Base-by-base conservation (phyloP, 2,888 invertebrate genomes). In the Standfussiana lucernea region DNA sequence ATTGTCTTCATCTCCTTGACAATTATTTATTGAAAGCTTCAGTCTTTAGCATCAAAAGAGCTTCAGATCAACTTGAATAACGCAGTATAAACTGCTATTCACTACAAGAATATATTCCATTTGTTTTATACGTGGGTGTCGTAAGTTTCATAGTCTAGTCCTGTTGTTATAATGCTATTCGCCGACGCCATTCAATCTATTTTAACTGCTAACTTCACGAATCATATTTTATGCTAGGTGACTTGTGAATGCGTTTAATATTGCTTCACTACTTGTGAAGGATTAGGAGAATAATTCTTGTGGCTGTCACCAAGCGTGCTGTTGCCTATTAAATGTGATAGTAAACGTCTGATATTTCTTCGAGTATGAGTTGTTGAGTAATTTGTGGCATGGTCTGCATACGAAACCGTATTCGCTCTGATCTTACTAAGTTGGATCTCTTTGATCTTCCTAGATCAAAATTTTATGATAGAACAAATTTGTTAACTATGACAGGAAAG, bases 51-150 rank as follows among this genome's bases (percentile, higher is more conserved):
- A 24, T 45, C n/a, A 24, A 32, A 10, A 64, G 15, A 50, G 28
- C 62, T 47, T 28, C 11, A 45, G 32, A 28, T 82, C n/a, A 59
- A 59, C 8, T 72, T 72, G 11, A 45, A 66, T 42, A 59, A 72
- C n/a, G 13, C 42, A 45, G n/a, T 37, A 62, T 15, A 18, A 28
- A 65, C 45, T 42, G 11, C 21, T 53, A 18, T 75, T 75, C 37
- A 59, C 47, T 67, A 61, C 28, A 70, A 42, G 35, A 68, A 72
- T 73, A 77, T 68, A 72, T 78, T 72, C 35, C 62, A 64, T 64
- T 61, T 66, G 68, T 70, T 71, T 76, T 28, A 40, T 72, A 67
- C 72, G 87, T 87, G 76, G 87, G 88, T 53, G 80, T 82, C 32
- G 59, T 21, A 68, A 56, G 80, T 66, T 74, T 83, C 77, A 73